These are phyloP conservation scores for Phyllotis vaccarum DNA, from an alignment of 2,797 vertebrate genomes.

Conservation along the genomic window DNA sequence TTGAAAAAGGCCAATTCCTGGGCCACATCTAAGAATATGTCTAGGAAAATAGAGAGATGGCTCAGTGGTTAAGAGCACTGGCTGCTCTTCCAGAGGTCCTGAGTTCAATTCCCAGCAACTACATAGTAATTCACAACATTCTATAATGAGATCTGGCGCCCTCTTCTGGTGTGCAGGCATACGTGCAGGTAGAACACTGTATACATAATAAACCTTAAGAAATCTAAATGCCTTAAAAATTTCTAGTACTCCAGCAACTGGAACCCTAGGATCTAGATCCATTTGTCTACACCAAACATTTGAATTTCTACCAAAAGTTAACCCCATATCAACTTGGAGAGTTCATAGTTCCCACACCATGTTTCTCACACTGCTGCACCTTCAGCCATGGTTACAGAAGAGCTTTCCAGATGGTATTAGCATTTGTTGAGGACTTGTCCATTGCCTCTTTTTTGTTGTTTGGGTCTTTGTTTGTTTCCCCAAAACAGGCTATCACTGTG, in stretches of 20 bases:
- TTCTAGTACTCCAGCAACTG: background rate
- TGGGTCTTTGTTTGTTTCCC: background rate
- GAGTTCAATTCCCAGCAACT: too few relatives aligned
- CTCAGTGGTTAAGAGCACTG: too few relatives aligned
- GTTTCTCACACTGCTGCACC: background rate
- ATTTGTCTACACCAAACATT: background rate
- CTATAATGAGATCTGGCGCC: too few relatives aligned
- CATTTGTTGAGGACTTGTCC: background rate
- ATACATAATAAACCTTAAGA: too few relatives aligned
- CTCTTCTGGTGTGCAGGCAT: too few relatives aligned
- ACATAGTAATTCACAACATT: too few relatives aligned
- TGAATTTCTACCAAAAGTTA: background rate
- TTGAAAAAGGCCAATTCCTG: slow-evolving; percentile 23
- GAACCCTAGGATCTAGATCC: background rate
- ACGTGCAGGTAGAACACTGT: too few relatives aligned
- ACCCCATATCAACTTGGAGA: background rate
- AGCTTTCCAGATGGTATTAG: background rate
- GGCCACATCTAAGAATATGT: background rate
- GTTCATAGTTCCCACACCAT: background rate
- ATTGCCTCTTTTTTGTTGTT: background rate
- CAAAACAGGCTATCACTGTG: background rate
- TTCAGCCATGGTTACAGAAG: background rate
- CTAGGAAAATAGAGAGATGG: too few relatives aligned
- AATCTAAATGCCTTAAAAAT: background rate
- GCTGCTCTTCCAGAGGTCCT: too few relatives aligned